Conservation (phyloP, 2,113 vertebrate genomes). For the Physeter macrocephalus region DNA sequence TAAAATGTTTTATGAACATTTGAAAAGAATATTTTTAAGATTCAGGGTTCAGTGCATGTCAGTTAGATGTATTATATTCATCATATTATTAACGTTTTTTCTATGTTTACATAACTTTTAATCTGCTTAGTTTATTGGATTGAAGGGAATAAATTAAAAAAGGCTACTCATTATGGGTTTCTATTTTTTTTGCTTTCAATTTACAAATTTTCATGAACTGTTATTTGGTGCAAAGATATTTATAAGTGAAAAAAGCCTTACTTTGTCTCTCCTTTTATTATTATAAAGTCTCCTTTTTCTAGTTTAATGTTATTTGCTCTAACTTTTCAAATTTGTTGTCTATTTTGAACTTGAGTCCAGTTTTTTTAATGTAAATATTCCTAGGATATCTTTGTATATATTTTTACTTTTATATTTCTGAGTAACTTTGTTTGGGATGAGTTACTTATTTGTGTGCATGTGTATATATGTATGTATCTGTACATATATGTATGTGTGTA, state of each 20-base stretch:
- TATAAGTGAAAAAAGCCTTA: background rate
- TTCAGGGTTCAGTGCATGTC: background rate
- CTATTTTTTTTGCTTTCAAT: background rate
- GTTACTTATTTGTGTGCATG: background rate
- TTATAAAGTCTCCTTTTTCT: background rate
- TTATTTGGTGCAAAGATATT: background rate
- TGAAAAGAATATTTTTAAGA: background rate
- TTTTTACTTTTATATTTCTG: background rate
- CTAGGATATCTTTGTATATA: background rate
- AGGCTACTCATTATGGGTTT: background rate
- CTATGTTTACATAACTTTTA: background rate
- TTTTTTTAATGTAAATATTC: background rate
- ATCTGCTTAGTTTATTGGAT: background rate
- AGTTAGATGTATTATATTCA: background rate
- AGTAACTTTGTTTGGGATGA: constrained; percentile 9
- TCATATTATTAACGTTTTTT: background rate
- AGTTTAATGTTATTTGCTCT: background rate
- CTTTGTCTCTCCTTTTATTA: background rate
- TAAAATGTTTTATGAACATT: background rate
- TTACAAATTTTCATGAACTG: background rate
- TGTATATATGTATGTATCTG: background rate
- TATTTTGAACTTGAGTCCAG: background rate
- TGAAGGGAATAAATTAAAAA: background rate
- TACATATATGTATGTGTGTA: background rate
- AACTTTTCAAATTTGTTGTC: background rate